Conservation (phyloP, 2,113 vertebrate species). For the Apeltes quadracus region DNA sequence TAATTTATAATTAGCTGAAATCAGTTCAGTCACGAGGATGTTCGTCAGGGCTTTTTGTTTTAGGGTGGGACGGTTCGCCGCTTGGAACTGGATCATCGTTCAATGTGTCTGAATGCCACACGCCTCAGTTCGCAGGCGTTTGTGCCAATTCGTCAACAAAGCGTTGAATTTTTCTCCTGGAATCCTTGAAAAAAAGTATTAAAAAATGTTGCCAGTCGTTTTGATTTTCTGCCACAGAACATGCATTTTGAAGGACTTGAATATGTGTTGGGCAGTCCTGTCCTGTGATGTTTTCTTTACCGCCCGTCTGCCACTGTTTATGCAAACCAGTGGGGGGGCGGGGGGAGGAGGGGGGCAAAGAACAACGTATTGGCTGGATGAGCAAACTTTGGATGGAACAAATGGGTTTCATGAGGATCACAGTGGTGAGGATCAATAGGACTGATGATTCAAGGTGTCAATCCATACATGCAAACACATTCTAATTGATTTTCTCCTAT, state of each 20-base stretch:
- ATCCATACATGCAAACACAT: slow-evolving; percentile 80
- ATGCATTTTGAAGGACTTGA: neutral
- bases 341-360: no score
- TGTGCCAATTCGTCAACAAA: slow-evolving; percentile 7
- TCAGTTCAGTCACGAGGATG: slow-evolving; percentile 66
- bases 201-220: neutral
- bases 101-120: slow-evolving; percentile 28
- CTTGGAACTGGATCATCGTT: slow-evolving; percentile 34
- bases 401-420: slow-evolving; percentile 78
- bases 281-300: slow-evolving; percentile 32
- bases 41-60: slow-evolving; percentile 69
- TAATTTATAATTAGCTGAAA: slow-evolving; percentile 92
- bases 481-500: slow-evolving; percentile 79
- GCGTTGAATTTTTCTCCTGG: neutral
- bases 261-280: neutral
- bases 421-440: slow-evolving; percentile 70
- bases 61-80: slow-evolving; percentile 29
- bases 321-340: slow-evolving; percentile 55
- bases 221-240: neutral
- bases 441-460: slow-evolving; percentile 77
- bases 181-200: neutral
- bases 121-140: slow-evolving; percentile 12
- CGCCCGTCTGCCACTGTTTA: slow-evolving; percentile 37
- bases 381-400: slow-evolving; percentile 73
- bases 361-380: slow-evolving; percentile 72